Base-by-base conservation (phyloP, 2,797 vertebrate genomes). In the Bufotes viridis region DNA sequence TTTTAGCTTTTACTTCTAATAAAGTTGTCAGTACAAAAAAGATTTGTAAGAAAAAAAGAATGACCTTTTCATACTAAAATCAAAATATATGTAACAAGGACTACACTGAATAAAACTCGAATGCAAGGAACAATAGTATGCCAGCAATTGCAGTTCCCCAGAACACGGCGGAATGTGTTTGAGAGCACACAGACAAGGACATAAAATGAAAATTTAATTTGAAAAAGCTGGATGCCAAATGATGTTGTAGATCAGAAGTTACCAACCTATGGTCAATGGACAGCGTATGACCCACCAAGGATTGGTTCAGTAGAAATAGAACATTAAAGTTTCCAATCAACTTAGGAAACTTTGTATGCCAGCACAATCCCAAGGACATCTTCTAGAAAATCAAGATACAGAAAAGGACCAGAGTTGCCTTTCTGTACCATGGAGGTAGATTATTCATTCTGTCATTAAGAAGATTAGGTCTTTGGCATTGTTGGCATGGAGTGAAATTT, bases 11-110 rank as follows among this genome's bases (percentile, higher is more conserved):
- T 0, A 1, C 72, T 85, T 1, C 29, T 7, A 0, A 2, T 0
- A 88, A 60, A 15, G 86, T 1, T 0, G 83, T 79, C 82, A 87
- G 58, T 26, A 29, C 70, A 90, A 85, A 90, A 78, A 85, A 87
- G 78, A 87, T 83, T 85, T 85, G 82, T 82, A 84, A 72, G 76
- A 81, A 90, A 74, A 81, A 90, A 87, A 55, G 86, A 70, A 85
- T 15, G 20, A 57, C 5, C 0, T 22, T 51, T 42, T 0, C 26
- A 53, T 1, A 0, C 61, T 76, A 1, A 17, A 67, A 0, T 76
- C 76, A 34, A 70, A 85, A 85, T 86, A 87, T 34, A 1, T 18
- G 76, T 69, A 55, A 24, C 58, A 1, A 29, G 34, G 5, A 49
- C 1, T 7, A 20, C 53, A 29, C 6, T 60, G 86, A 57, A 34